Conservation (phyloP, 2,113 vertebrate genomes). For the Leucosticte australis region DNA sequence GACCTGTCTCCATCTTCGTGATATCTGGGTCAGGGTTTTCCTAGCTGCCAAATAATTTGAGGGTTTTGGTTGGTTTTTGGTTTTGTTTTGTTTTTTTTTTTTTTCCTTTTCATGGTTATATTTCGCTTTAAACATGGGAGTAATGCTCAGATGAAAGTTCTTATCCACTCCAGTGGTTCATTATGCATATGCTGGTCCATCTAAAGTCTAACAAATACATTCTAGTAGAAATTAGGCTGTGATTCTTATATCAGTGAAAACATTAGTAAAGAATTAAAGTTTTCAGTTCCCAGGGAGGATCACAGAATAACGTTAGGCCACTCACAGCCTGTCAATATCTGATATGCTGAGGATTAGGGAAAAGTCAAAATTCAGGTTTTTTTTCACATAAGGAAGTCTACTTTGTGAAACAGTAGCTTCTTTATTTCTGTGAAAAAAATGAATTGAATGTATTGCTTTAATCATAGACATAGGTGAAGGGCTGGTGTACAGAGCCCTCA, state of each 20-base stretch:
- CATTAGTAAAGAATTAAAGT: not conserved
- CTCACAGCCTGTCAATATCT: not conserved
- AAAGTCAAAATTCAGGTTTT: not conserved
- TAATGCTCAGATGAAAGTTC: not conserved
- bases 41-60: not conserved
- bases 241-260: not conserved
- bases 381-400: not conserved
- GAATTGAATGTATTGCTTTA: not conserved
- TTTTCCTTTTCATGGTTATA: not conserved
- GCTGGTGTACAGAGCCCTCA: not conserved
- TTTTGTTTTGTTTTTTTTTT: not conserved
- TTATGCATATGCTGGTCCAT: not conserved
- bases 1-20: fast-evolving
- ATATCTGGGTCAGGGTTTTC: not conserved
- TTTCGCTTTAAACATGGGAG: not conserved
- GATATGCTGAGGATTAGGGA: not conserved
- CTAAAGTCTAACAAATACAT: not conserved
- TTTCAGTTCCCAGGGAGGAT: not conserved
- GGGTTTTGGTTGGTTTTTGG: not conserved
- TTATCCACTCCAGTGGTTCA: not conserved
- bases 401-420: not conserved
- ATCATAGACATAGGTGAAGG: not conserved
- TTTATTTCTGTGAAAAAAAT: not conserved
- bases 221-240: not conserved
- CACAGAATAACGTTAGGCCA: not conserved